Evolutionary conservation across 1,140 invertebrate species (phyloP).

Genomic region (Cotesia vestalis): DNA sequence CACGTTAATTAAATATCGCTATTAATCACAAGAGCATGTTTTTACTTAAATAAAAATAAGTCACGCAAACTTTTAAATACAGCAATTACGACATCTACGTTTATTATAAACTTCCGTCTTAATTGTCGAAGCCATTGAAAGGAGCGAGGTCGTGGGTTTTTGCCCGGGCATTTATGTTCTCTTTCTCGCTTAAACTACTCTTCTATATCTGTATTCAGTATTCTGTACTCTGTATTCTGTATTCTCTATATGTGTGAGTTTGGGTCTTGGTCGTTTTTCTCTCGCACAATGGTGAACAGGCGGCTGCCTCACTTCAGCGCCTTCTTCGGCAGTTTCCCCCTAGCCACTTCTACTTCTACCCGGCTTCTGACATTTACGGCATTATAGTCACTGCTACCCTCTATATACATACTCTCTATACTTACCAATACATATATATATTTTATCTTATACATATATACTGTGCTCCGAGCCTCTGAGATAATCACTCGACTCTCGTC

Average conservation of each 20-base stretch:
- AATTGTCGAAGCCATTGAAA: slow-evolving; percentile 36
- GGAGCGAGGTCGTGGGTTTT: slow-evolving; percentile 22
- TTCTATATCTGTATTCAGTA: slow-evolving; percentile 17
- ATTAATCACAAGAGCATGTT: neutral
- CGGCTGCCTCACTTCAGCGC: slow-evolving; percentile 37
- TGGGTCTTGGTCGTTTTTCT: slow-evolving; percentile 8
- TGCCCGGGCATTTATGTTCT: slow-evolving; percentile 23
- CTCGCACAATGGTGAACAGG: slow-evolving; percentile 24
- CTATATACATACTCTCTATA: neutral
- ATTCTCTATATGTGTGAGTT: neutral
- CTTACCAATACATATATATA: slow-evolving; percentile 5
- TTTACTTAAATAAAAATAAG: slow-evolving; percentile 18
- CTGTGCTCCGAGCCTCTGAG: slow-evolving; percentile 14
- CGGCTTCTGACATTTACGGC: slow-evolving; percentile 39
- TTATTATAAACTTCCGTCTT: slow-evolving; percentile 36
- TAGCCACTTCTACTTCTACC: neutral
- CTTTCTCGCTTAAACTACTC: slow-evolving; percentile 21
- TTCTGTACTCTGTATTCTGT: too few relatives aligned
- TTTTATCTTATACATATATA: neutral
- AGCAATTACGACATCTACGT: slow-evolving; percentile 35
- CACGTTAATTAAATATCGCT: slow-evolving; percentile 12
- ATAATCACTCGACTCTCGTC: slow-evolving; percentile 40
- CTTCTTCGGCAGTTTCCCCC: slow-evolving; percentile 38
- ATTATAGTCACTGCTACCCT: slow-evolving; percentile 37
- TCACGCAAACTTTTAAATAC: slow-evolving; percentile 27